phyloP scores from a whole-genome alignment of 2,888 invertebrate genomes.

The Lasioglossum lativentre region DNA sequence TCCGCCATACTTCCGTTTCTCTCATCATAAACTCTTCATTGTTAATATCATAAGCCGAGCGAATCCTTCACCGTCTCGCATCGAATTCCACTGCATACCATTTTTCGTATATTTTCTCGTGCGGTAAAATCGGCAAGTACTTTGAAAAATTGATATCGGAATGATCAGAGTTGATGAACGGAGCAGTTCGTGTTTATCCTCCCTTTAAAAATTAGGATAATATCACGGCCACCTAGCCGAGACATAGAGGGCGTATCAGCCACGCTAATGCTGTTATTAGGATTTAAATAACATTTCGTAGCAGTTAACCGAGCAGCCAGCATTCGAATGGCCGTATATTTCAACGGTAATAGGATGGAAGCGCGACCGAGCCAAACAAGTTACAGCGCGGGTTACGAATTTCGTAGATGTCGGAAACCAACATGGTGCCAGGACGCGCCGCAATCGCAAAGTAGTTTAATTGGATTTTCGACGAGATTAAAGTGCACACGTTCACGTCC shows the following conservation, averaged over 20 bases:
- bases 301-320: slow-evolving; percentile 65
- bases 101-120: too few relatives aligned
- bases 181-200: not conserved
- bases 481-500: slow-evolving; percentile 64
- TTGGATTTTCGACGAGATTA: slow-evolving; percentile 80
- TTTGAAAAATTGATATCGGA: too few relatives aligned
- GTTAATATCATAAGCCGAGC: too few relatives aligned
- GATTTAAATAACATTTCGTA: slow-evolving; percentile 69
- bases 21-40: too few relatives aligned
- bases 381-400: slow-evolving; percentile 70
- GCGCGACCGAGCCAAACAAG: slow-evolving; percentile 67
- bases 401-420: slow-evolving; percentile 72
- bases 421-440: slow-evolving; percentile 65
- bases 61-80: too few relatives aligned
- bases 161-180: too few relatives aligned
- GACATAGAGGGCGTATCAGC: slow-evolving; percentile 38
- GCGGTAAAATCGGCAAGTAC: too few relatives aligned
- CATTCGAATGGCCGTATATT: slow-evolving; percentile 67
- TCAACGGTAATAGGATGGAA: slow-evolving; percentile 69
- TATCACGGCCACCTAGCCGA: not conserved
- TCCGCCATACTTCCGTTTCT: too few relatives aligned
- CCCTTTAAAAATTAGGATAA: not conserved
- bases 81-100: too few relatives aligned
- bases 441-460: slow-evolving; percentile 78
- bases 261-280: slow-evolving; percentile 64